Evolutionary conservation across 2,797 vertebrate genomes (phyloP).

Genomic region (Notolabrus celidotus): DNA sequence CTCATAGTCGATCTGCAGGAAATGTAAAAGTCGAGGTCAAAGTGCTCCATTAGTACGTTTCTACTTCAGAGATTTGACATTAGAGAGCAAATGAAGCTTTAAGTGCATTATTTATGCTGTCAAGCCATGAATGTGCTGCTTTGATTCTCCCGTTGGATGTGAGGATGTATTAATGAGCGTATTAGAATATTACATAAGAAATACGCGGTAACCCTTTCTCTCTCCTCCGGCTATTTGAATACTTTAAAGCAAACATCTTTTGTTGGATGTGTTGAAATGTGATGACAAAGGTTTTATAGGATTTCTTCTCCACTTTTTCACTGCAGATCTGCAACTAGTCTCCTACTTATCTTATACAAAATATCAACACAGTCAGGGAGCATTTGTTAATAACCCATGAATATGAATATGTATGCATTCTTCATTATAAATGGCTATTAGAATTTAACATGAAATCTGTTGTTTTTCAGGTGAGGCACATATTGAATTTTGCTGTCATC

Average conservation of each 20-base stretch:
- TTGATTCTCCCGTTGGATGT: neutral
- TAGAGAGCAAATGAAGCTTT: neutral
- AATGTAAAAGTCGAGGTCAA: neutral
- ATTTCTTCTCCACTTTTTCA: neutral
- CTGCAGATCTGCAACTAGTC: neutral
- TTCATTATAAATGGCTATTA: conserved; percentile 5
- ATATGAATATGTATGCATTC: neutral
- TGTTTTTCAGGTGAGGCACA: conserved; percentile 86
- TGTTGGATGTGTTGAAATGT: neutral
- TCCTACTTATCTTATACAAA: neutral
- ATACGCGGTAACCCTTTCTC: neutral
- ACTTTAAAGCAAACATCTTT: neutral
- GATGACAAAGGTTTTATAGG: neutral
- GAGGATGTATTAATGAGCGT: neutral
- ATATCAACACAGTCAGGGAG: neutral
- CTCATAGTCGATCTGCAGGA: neutral
- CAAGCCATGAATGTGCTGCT: neutral
- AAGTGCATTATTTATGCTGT: conserved; percentile 9
- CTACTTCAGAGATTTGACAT: conserved; percentile 1
- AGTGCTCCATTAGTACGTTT: conserved; percentile 2
- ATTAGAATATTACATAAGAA: conserved; percentile 1
- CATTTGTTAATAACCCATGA: neutral
- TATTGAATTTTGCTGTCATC: conserved; percentile 95
- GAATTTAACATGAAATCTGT: conserved; percentile 15
- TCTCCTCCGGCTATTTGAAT: conserved; percentile 6